phyloP scores from a whole-genome alignment of 1,140 invertebrate genomes.

The Philotrypesis tridentata region DNA sequence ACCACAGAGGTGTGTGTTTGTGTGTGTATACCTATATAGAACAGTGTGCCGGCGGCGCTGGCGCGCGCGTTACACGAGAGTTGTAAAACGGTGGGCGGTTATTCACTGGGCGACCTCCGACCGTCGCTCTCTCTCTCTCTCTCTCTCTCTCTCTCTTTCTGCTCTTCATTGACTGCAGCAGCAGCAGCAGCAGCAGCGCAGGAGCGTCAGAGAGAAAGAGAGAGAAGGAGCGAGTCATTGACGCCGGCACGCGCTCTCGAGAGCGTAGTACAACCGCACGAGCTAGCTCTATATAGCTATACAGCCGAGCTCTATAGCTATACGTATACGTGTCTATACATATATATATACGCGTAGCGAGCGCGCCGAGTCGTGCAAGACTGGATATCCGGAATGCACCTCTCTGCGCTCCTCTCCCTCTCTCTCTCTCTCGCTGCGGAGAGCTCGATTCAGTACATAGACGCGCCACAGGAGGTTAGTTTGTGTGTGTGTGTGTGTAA shows the following conservation, averaged over 20 bases:
- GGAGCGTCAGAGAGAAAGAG: background rate
- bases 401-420: background rate
- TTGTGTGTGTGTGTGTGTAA: no score
- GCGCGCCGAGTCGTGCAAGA: constrained; percentile 18
- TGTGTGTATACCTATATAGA: background rate
- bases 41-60: background rate
- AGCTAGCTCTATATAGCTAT: background rate
- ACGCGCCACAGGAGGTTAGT: no score
- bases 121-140: background rate
- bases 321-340: background rate
- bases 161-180: constrained; percentile 15
- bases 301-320: no score
- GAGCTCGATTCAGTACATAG: no score
- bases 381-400: constrained; percentile 20
- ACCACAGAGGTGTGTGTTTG: no score
- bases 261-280: background rate
- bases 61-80: constrained; percentile 17
- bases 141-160: constrained; percentile 3
- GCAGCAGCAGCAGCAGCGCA: no score
- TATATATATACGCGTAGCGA: background rate
- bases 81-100: constrained; percentile 26
- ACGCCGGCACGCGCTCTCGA: constrained; percentile 12
- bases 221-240: constrained; percentile 2
- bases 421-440: background rate
- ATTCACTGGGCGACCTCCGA: constrained; percentile 12